Percentiles rank a stretch among this genome's conserved stretches.
Evolutionary conservation across 2,113 vertebrate genomes (phyloP).

Genomic region (Trichechus manatus): DNA sequence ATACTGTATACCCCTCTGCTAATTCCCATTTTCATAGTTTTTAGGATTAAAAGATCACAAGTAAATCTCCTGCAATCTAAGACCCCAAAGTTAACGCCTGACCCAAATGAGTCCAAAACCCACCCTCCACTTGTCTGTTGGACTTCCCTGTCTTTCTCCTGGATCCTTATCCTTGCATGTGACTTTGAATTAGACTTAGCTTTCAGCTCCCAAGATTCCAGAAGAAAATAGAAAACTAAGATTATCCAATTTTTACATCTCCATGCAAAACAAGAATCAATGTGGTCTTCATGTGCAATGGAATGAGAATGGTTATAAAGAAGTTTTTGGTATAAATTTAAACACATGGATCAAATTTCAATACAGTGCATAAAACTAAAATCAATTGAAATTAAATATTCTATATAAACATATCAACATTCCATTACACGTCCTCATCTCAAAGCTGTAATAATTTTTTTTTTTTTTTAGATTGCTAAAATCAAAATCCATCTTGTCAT

Average conservation of each 20-base stretch:
- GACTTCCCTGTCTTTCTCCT: not conserved
- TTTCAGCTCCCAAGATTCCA: not conserved
- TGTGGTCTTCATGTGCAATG: not conserved
- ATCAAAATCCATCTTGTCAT: conserved; percentile 30
- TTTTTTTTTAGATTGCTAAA: not conserved
- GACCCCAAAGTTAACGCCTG: not conserved
- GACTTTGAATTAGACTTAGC: not conserved
- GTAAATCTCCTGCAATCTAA: not conserved
- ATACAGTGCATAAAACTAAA: not conserved
- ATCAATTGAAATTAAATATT: conserved; percentile 5
- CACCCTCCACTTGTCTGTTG: not conserved
- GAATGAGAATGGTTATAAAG: not conserved
- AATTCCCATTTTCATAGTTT: not conserved
- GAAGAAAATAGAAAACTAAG: not conserved
- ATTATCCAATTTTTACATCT: not conserved
- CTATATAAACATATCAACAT: not conserved
- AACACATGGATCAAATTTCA: not conserved
- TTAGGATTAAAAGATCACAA: not conserved
- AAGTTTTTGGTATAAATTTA: not conserved
- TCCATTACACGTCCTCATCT: not conserved
- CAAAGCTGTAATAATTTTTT: not conserved
- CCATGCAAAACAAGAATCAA: not conserved
- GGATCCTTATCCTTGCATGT: accelerated
- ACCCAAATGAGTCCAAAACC: not conserved
- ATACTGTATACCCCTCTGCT: not conserved